Percentiles rank a stretch among this genome's conserved stretches.
phyloP scores from a whole-genome alignment of 35 echinoderm and acorn worm genomes.

The Apostichopus californicus region DNA sequence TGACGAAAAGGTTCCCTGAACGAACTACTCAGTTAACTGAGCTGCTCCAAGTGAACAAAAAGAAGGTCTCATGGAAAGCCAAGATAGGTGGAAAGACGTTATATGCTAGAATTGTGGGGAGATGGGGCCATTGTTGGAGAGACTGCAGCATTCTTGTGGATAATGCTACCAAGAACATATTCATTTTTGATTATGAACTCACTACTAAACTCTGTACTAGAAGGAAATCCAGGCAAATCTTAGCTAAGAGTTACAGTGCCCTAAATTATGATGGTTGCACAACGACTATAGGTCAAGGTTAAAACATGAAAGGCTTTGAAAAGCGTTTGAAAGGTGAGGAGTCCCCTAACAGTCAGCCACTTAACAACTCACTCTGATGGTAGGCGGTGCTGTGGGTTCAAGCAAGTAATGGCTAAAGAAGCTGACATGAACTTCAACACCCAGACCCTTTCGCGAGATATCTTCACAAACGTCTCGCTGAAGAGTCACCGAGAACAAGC shows the following conservation, averaged over 20 bases:
- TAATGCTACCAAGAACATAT: neutral
- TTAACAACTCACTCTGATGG: too few relatives aligned
- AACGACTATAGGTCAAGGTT: neutral
- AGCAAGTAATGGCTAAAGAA: neutral
- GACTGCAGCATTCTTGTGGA: neutral
- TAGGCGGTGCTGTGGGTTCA: neutral
- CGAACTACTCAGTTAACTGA: too few relatives aligned
- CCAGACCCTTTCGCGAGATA: neutral
- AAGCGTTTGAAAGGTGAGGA: neutral
- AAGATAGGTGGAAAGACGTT: too few relatives aligned
- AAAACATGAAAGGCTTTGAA: too few relatives aligned
- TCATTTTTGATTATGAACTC: neutral
- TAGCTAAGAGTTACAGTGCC: neutral
- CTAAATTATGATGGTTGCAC: slow-evolving; percentile 31
- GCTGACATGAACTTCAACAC: neutral
- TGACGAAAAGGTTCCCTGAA: too few relatives aligned
- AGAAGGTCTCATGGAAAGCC: too few relatives aligned
- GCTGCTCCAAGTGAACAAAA: too few relatives aligned
- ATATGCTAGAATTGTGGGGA: too few relatives aligned
- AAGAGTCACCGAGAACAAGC: slow-evolving; percentile 27
- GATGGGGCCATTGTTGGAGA: too few relatives aligned
- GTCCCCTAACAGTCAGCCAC: too few relatives aligned
- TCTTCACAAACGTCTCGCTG: neutral
- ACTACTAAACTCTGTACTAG: slow-evolving; percentile 15
- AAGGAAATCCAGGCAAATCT: neutral